Evolutionary conservation across 1,140 invertebrate species (phyloP), one percentile per base, ranked within the genome.

Genomic region (Brachionus rubens): DNA sequence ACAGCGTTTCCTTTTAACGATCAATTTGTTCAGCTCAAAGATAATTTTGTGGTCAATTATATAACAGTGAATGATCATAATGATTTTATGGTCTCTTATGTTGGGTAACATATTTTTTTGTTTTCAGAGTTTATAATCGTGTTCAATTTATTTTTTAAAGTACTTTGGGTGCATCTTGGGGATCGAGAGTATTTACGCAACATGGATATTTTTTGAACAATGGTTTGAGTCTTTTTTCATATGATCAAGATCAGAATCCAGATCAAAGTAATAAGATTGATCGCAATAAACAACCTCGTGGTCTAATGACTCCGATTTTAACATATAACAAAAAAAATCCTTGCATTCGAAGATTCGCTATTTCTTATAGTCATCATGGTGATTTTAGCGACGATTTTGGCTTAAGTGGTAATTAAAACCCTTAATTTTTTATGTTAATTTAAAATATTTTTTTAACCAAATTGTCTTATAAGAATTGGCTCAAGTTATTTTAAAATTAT

Each of bases 11-110:
- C 59, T 43, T 65, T 65, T 65, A 36, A 43, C 3, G 40, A 65
- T 10, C 3, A 24, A 65, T 12, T 24, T 46, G 3, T 46, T 5
- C 16, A 43, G 21, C 24, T 65, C 3, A 54, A 72, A 33, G 68
- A 72, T 33, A 30, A 50, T 50, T 33, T 72, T 10, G 28, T 72
- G 0, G 21, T 33, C 10, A 72, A 50, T 33, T 72, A 41, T 54
- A 72, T 72, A 50, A 33, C 68, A 33, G 46, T 54, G 6, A 72
- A 72, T 41, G 68, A 72, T n/a, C 68, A 72, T 46, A 72, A 72
- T 72, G 68, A 72, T 72, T 41, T 72, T 33, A 72, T 72, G 68
- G 68, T 72, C 3, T 72, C 68, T 14, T 72, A 72, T 21, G 26
- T 72, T n/a, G 68, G 68, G 68, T 72, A 72, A 19, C 19, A 16